A percentile compares a stretch with the other conserved stretches of the same genome.
Evolutionary conservation across 2,888 invertebrate species (phyloP).

Genomic region (Odontomyia ornata): DNA sequence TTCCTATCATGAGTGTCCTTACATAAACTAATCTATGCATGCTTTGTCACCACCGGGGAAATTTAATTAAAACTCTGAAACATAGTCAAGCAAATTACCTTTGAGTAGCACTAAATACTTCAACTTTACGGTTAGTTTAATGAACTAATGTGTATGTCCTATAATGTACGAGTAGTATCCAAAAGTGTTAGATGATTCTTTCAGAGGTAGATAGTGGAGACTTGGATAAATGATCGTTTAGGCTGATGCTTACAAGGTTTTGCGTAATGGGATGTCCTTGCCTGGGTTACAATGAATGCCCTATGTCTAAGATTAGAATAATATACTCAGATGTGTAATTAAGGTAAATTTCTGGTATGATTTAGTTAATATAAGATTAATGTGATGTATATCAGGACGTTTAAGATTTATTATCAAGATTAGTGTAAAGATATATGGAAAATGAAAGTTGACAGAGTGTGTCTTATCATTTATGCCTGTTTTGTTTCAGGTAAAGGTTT

Average conservation of each 20-base stretch:
- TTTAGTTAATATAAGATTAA: background rate
- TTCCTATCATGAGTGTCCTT: background rate
- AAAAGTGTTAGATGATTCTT: background rate
- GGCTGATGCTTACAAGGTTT: background rate
- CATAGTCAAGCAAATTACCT: conserved; percentile 27
- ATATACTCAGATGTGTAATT: background rate
- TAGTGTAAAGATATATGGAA: too few species aligned
- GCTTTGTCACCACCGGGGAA: background rate
- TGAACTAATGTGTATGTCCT: conserved; percentile 22
- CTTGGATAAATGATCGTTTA: background rate
- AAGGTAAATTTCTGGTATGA: background rate
- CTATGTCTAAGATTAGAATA: conserved; percentile 13
- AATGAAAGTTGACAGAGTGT: too few species aligned
- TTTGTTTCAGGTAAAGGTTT: too few species aligned
- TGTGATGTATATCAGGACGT: background rate
- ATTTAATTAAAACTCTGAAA: conserved; percentile 38
- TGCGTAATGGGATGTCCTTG: background rate
- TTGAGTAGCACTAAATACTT: conserved; percentile 33
- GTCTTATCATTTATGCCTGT: too few species aligned
- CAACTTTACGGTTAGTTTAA: conserved; percentile 30
- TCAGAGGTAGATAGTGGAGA: background rate
- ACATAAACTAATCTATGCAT: background rate
- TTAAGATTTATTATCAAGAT: background rate
- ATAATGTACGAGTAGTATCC: background rate
- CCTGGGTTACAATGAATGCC: background rate